Evolutionary conservation across 2,797 vertebrate genomes (phyloP), one percentile per base, ranked within the genome.

Genomic region (Channa striata): DNA sequence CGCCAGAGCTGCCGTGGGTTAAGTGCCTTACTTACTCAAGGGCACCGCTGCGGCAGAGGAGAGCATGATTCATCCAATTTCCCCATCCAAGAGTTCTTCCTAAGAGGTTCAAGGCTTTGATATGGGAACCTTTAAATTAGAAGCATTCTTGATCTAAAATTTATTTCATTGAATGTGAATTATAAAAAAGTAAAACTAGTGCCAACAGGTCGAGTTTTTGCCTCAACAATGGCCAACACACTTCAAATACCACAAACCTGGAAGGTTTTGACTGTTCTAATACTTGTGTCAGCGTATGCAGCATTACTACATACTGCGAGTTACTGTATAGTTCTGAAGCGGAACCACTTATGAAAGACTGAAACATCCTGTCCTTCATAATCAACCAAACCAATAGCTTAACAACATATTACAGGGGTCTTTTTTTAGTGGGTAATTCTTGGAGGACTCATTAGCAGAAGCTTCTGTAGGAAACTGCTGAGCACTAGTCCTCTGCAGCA

Each of bases 1-100:
- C 40, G 46, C 33, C 3, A 39, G 68, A 82, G 69, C 70, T 21
- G 74, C 70, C 20, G 64, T 78, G 80, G 80, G 86, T 88, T 88
- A 88, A 86, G 85, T 88, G 84, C 73, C 67, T 77, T 65, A 72
- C 78, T 82, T 68, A 74, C 83, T 80, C 70, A 74, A 77, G 81
- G 77, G 72, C 77, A 81, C 58, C 40, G 49, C 40, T 73, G 74
- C 73, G 0, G 75, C 81, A 78, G 60, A 72, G 59, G 37, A 83
- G 47, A 68, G 44, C 39, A 66, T 66, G 75, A 87, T 83, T 87
- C 80, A 82, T 77, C 81, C 67, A 82, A 49, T 74, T 59, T 51
- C 57, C 51, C 70, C 57, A 59, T 47, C 77, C 30, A 71, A 57
- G 40, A 69, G 17, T 52, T 68, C 65, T 64, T 56, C 72, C 77